A percentile compares a stretch with the other conserved stretches of the same genome.
These are phyloP conservation scores for Autographa pulchrina DNA, from an alignment of 2,888 invertebrate genomes.

Conservation along the genomic window DNA sequence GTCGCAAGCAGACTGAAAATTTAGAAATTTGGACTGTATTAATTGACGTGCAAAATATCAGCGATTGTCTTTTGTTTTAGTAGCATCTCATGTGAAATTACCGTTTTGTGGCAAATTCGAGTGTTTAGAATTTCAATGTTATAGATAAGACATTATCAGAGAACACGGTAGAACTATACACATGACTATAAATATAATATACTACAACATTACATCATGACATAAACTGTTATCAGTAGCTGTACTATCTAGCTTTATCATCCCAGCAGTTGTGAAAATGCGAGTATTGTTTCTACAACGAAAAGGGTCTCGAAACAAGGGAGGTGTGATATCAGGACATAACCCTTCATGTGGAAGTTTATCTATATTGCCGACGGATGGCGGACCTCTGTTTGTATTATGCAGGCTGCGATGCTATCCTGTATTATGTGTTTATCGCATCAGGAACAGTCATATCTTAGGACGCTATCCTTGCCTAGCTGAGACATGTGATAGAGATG, in stretches of 20 bases:
- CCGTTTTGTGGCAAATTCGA: too few species aligned
- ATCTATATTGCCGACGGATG: slow-evolving; percentile 4
- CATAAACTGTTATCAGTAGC: neutral
- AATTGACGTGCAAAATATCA: too few species aligned
- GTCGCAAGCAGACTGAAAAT: too few species aligned
- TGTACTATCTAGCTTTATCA: neutral
- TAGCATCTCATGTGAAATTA: too few species aligned
- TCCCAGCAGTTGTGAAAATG: neutral
- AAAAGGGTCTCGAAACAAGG: slow-evolving; percentile 3
- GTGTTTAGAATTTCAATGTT: neutral
- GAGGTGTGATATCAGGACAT: slow-evolving; percentile 4
- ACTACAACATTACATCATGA: neutral
- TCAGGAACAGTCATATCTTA: neutral
- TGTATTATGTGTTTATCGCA: slow-evolving; percentile 2
- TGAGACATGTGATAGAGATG: neutral
- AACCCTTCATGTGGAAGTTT: slow-evolving; percentile 1
- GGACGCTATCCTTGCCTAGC: neutral
- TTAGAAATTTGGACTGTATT: too few species aligned
- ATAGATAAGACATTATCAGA: neutral
- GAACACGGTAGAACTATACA: too few species aligned
- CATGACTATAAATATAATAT: neutral
- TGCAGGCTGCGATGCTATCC: neutral
- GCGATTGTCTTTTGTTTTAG: too few species aligned
- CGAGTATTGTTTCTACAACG: neutral
- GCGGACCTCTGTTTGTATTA: slow-evolving; percentile 1